Evolutionary conservation across 2,888 invertebrate species (phyloP).

Genomic region (Cheilosia vernalis): DNA sequence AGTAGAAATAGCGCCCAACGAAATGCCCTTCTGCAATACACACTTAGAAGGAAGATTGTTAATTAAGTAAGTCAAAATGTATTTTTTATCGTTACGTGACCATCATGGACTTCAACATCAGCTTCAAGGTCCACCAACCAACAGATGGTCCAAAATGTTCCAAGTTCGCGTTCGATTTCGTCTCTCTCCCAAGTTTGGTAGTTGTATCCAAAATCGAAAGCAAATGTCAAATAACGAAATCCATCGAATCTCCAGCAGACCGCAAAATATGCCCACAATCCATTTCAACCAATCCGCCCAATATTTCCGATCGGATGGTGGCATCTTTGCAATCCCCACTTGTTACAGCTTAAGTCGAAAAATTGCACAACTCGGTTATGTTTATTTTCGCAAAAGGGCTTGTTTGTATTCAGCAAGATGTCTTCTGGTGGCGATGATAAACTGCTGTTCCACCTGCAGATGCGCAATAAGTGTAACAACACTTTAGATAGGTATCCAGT

Average conservation of each 20-base stretch:
- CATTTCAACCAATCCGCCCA: conserved; percentile 64
- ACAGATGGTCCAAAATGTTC: conserved; percentile 13
- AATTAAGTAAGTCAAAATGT: too few relatives aligned
- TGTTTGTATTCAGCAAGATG: background rate
- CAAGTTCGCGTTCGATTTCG: conserved; percentile 33
- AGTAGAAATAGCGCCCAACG: too few relatives aligned
- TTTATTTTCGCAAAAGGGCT: conserved; percentile 23
- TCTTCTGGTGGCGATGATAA: conserved; percentile 26
- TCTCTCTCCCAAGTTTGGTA: conserved; percentile 54
- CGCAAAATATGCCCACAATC: conserved; percentile 51
- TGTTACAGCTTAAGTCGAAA: conserved; percentile 2
- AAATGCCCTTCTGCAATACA: too few relatives aligned
- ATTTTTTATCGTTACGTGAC: too few relatives aligned
- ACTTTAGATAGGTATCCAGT: conserved; percentile 3
- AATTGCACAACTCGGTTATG: conserved; percentile 5
- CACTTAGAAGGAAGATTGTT: too few relatives aligned
- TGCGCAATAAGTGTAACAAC: conserved; percentile 55
- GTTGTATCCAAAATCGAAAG: conserved; percentile 48
- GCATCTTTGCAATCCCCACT: conserved; percentile 7
- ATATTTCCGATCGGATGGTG: background rate
- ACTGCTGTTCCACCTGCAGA: conserved; percentile 64
- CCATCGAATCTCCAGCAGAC: background rate
- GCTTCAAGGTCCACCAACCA: conserved; percentile 45
- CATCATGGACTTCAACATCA: conserved; percentile 2
- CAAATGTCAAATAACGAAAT: conserved; percentile 48